Conservation (phyloP, 2,113 vertebrate species). For the Hippocampus comes region DNA sequence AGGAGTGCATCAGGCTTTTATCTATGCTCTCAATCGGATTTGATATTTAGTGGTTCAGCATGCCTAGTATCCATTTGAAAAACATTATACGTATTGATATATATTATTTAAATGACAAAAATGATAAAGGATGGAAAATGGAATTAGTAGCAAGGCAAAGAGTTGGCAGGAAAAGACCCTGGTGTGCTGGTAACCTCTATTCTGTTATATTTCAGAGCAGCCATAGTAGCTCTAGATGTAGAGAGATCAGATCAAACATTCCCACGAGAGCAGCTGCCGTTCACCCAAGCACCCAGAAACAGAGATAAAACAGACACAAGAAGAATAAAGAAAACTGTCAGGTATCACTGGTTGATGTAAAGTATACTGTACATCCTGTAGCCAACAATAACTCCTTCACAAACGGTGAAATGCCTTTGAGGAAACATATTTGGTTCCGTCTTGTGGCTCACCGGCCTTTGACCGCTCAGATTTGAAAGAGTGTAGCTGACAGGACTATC, state of each 20-base stretch:
- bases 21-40: neutral
- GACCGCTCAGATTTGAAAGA: conserved; percentile 49
- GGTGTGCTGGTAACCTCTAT: conserved; percentile 33
- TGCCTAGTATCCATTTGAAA: neutral
- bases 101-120: conserved; percentile 6
- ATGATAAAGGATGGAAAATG: conserved; percentile 20
- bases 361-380: conserved; percentile 12
- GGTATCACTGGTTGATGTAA: conserved; percentile 23
- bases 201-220: conserved; percentile 36
- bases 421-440: conserved; percentile 27
- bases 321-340: conserved; percentile 19
- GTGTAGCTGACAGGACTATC: neutral
- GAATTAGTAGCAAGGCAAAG: conserved; percentile 17
- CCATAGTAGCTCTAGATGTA: conserved; percentile 28
- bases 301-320: conserved; percentile 41
- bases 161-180: conserved; percentile 17
- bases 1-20: neutral
- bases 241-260: conserved; percentile 44
- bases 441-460: conserved; percentile 41
- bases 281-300: conserved; percentile 33
- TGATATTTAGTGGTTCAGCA: neutral
- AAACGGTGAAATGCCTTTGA: conserved; percentile 46
- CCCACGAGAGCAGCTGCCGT: conserved; percentile 36
- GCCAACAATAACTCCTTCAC: neutral
- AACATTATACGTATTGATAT: conserved; percentile 19